phyloP scores from a whole-genome alignment of 2,797 vertebrate genomes.

The Vireo griseus region DNA sequence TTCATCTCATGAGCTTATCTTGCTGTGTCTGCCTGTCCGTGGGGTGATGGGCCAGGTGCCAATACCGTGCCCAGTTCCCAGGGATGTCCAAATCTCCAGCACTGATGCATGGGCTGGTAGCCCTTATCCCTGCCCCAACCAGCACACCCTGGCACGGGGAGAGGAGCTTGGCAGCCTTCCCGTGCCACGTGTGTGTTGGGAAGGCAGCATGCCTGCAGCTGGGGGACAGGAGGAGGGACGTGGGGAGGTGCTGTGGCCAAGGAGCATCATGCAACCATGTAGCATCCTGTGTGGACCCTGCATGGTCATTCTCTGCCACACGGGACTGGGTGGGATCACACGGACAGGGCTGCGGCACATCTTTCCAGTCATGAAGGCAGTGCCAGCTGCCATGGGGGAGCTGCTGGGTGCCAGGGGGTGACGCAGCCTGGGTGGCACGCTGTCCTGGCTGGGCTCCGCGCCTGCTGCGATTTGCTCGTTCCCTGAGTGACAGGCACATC shows the following conservation, averaged over 20 bases:
- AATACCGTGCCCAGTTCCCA: rapidly evolving
- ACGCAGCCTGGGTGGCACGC: background rate
- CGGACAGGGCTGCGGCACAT: rapidly evolving
- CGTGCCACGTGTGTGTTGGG: background rate
- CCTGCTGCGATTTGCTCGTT: background rate
- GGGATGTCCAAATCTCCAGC: background rate
- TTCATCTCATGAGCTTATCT: background rate
- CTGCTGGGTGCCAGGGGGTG: background rate
- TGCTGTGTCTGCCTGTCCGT: background rate
- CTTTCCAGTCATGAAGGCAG: background rate
- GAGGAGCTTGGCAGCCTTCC: slow-evolving; percentile 10
- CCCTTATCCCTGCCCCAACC: background rate
- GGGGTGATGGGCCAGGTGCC: background rate
- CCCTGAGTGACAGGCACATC: slow-evolving; percentile 54
- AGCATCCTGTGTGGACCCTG: rapidly evolving
- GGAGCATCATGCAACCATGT: background rate
- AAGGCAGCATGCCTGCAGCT: background rate
- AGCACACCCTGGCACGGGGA: background rate
- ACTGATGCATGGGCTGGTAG: background rate
- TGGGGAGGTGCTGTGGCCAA: rapidly evolving
- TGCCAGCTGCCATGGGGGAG: rapidly evolving
- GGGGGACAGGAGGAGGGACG: background rate
- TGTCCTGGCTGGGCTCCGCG: background rate
- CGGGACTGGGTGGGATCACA: rapidly evolving
- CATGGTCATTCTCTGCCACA: rapidly evolving